Evolutionary conservation across 2,888 invertebrate species (phyloP).

Genomic region (Perizoma affinitatum): DNA sequence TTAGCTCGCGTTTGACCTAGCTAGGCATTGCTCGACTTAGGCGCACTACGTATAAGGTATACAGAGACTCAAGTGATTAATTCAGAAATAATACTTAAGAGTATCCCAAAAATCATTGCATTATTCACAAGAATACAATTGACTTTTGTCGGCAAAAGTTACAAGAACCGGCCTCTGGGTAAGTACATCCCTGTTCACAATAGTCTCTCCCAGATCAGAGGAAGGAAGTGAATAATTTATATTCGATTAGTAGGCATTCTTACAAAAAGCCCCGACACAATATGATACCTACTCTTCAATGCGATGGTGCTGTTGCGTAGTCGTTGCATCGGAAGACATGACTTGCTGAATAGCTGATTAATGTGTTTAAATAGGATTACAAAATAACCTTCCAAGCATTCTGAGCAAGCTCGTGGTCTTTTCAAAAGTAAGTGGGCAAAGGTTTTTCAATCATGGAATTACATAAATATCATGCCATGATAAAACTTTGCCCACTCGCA

Average conservation of each 20-base stretch:
- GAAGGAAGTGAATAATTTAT: slow-evolving; percentile 74
- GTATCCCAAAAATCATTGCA: too few species aligned
- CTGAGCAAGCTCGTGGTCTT: not conserved
- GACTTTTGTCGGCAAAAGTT: slow-evolving; percentile 47
- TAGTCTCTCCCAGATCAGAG: slow-evolving; percentile 51
- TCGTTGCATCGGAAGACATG: slow-evolving; percentile 40
- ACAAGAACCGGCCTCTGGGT: slow-evolving; percentile 50
- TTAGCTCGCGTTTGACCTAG: too few species aligned
- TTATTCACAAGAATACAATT: slow-evolving; percentile 22
- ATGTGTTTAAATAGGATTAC: slow-evolving; percentile 37
- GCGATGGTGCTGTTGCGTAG: slow-evolving; percentile 52
- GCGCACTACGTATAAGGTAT: too few species aligned
- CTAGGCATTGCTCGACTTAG: too few species aligned
- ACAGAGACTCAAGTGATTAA: too few species aligned
- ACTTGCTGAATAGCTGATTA: slow-evolving; percentile 35
- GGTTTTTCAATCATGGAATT: too few species aligned
- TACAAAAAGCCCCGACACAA: slow-evolving; percentile 51
- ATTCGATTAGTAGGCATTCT: slow-evolving; percentile 60
- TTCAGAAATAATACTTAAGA: too few species aligned
- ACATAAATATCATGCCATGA: too few species aligned
- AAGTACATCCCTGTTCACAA: slow-evolving; percentile 43
- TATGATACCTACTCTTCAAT: slow-evolving; percentile 25
- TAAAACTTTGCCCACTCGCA: too few species aligned
- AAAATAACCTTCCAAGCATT: slow-evolving; percentile 9
- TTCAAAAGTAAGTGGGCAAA: too few species aligned